Evolutionary conservation across 2,888 invertebrate species (phyloP).

Genomic region (Stomorhina lunata): DNA sequence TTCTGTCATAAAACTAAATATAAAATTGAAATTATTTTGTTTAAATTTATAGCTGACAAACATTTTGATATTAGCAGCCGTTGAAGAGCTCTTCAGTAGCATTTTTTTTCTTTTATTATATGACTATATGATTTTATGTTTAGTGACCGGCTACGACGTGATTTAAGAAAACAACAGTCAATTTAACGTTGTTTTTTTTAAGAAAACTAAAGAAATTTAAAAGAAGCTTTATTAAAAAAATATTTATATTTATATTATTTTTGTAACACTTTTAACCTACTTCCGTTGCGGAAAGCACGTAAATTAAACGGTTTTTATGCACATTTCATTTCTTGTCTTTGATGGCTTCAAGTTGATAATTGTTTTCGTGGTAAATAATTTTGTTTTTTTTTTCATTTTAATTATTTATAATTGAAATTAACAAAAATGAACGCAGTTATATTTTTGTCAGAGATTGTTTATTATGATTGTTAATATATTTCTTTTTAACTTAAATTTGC

Average conservation of each 20-base stretch:
- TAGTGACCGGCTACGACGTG: slow-evolving; percentile 53
- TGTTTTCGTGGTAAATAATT: slow-evolving; percentile 15
- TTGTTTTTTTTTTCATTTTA: neutral
- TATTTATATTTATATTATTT: slow-evolving; percentile 2
- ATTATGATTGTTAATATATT: slow-evolving; percentile 8
- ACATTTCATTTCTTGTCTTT: slow-evolving; percentile 1
- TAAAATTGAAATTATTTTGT: neutral
- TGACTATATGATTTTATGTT: slow-evolving; percentile 33
- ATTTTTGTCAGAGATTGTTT: slow-evolving; percentile 11
- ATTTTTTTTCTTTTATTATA: neutral
- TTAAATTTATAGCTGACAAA: neutral
- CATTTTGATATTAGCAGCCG: neutral
- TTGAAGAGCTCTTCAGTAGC: neutral
- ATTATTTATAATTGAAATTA: neutral
- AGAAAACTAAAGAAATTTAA: slow-evolving; percentile 5
- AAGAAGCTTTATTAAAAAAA: slow-evolving; percentile 7
- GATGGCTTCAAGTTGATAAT: neutral
- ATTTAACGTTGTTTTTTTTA: neutral
- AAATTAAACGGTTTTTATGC: slow-evolving; percentile 59
- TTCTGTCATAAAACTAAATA: neutral
- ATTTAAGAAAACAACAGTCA: slow-evolving; percentile 5
- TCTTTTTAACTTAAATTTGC: neutral
- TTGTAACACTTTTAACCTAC: slow-evolving; percentile 63
- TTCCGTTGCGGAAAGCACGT: slow-evolving; percentile 66
- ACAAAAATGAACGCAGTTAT: neutral